A percentile compares a stretch with the other conserved stretches of the same genome.
phyloP scores from a whole-genome alignment of 1,140 invertebrate species.

The Danaus melanippus region DNA sequence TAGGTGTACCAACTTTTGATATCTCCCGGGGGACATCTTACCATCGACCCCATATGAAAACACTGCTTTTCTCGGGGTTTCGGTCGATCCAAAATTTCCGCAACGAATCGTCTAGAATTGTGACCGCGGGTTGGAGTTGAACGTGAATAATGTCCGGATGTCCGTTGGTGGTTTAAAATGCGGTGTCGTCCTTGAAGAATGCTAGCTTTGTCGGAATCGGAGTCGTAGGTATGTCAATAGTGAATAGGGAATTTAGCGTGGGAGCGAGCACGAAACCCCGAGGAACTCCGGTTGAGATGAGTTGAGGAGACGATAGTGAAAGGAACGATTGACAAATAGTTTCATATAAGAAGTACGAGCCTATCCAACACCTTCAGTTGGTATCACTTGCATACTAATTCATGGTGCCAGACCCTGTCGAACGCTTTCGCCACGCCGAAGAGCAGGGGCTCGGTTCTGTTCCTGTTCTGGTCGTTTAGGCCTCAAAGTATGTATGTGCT shows the following conservation, averaged over 20 bases:
- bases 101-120: too few relatives aligned
- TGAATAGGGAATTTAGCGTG: background rate
- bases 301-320: background rate
- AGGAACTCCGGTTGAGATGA: background rate
- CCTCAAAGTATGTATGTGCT: too few relatives aligned
- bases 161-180: background rate
- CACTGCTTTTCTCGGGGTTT: too few relatives aligned
- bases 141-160: background rate
- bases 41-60: background rate
- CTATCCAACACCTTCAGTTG: background rate
- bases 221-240: too few relatives aligned
- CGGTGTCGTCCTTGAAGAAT: constrained; percentile 5
- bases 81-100: background rate
- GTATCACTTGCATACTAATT: background rate
- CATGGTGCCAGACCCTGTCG: too few relatives aligned
- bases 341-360: background rate
- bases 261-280: background rate
- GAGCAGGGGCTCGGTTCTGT: too few relatives aligned
- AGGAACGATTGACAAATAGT: constrained; percentile 6
- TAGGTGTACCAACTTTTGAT: background rate
- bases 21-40: background rate
- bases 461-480: too few relatives aligned
- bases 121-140: background rate
- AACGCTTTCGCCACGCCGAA: too few relatives aligned
- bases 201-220: background rate